phyloP scores from a whole-genome alignment of 2,888 invertebrate species.

The Pasiphila rectangulata region DNA sequence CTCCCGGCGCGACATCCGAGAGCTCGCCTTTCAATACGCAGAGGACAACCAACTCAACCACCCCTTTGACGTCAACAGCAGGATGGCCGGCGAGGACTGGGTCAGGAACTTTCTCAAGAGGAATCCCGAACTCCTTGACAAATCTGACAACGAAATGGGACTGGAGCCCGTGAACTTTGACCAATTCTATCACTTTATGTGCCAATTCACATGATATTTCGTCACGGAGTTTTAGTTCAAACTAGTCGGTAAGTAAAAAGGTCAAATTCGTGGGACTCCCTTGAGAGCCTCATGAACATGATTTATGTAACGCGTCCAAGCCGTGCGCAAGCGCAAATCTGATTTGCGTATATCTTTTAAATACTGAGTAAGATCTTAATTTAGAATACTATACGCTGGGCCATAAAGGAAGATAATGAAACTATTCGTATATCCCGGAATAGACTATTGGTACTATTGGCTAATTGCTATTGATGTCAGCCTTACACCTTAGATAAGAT shows the following conservation, averaged over 20 bases:
- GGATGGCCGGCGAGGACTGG: slow-evolving; percentile 78
- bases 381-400: background rate
- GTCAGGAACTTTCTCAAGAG: slow-evolving; percentile 74
- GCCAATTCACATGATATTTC: slow-evolving; percentile 69
- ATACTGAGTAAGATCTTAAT: background rate
- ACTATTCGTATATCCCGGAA: no score
- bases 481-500: no score
- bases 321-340: slow-evolving; percentile 36
- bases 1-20: slow-evolving; percentile 70
- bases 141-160: slow-evolving; percentile 60
- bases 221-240: slow-evolving; percentile 37
- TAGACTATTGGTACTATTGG: no score
- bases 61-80: slow-evolving; percentile 70
- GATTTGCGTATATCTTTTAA: slow-evolving; percentile 21
- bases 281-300: slow-evolving; percentile 51
- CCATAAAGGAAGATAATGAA: no score
- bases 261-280: slow-evolving; percentile 51
- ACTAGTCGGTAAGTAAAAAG: slow-evolving; percentile 43
- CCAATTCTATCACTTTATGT: slow-evolving; percentile 78
- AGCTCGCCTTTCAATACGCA: slow-evolving; percentile 75
- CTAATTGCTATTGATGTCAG: no score
- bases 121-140: slow-evolving; percentile 68
- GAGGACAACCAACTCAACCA: slow-evolving; percentile 70
- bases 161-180: slow-evolving; percentile 75
- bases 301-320: slow-evolving; percentile 43